Percentiles rank a stretch among this genome's conserved stretches.
These are phyloP conservation scores for Pachymerium ferrugineum DNA, from an alignment of 2,888 invertebrate species.

Conservation along the genomic window DNA sequence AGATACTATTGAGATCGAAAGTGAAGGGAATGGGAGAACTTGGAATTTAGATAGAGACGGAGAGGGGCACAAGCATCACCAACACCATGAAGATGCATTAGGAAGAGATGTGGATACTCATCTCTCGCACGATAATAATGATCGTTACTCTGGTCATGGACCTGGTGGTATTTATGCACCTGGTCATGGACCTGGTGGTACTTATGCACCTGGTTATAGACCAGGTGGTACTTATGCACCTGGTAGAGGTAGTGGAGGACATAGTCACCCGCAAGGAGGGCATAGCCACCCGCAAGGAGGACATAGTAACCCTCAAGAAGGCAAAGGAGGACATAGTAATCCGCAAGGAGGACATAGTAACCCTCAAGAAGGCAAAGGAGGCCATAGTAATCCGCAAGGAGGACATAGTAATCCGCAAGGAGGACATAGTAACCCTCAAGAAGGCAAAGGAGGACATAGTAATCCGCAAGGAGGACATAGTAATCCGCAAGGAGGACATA, in stretches of 20 bases:
- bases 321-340: background rate
- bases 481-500: background rate
- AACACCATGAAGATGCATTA: background rate
- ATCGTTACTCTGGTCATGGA: background rate
- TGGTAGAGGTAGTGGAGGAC: too few species aligned
- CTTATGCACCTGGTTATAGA: too few species aligned
- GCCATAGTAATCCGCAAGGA: background rate
- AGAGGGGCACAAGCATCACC: background rate
- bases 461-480: background rate
- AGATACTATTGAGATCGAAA: background rate
- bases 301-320: background rate
- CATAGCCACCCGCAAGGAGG: background rate
- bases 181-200: background rate
- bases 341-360: background rate
- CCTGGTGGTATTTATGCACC: background rate
- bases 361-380: background rate
- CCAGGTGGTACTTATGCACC: too few species aligned
- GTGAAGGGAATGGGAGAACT: background rate
- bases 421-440: too few species aligned
- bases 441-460: background rate
- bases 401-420: background rate
- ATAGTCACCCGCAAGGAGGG: background rate
- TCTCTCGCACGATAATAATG: background rate
- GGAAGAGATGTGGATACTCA: background rate
- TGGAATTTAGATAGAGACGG: background rate